Conservation (phyloP, 1,140 invertebrate species). For the Drosophila leontia region DNA sequence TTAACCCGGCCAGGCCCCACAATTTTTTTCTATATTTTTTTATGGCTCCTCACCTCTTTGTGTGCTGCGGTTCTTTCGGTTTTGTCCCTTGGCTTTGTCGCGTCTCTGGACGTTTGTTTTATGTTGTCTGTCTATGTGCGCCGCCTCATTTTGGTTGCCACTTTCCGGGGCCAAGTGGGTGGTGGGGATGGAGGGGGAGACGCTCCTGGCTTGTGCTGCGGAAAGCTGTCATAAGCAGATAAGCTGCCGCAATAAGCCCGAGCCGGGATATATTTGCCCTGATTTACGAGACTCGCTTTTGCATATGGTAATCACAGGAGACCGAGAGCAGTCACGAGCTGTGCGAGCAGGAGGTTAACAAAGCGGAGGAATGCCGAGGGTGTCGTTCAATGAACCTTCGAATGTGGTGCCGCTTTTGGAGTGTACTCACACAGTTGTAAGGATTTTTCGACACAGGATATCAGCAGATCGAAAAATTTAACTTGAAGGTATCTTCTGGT, state of each 20-base stretch:
- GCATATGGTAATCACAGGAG: slow-evolving; percentile 80
- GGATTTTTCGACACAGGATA: neutral
- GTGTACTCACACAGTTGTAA: neutral
- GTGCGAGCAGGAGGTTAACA: neutral
- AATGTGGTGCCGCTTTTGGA: neutral
- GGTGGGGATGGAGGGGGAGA: neutral
- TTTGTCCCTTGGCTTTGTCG: slow-evolving; percentile 74
- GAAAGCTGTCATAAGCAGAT: slow-evolving; percentile 85
- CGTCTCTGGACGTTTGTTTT: slow-evolving; percentile 77
- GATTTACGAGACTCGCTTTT: slow-evolving; percentile 84
- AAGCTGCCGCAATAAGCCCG: slow-evolving; percentile 84
- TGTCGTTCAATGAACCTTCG: slow-evolving; percentile 71
- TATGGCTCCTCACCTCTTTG: slow-evolving; percentile 45
- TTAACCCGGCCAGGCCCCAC: slow-evolving; percentile 25
- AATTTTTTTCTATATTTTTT: slow-evolving; percentile 47
- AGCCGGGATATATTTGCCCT: slow-evolving; percentile 83
- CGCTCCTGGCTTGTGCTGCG: slow-evolving; percentile 47
- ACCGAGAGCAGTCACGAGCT: slow-evolving; percentile 21
- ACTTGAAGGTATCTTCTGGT: neutral
- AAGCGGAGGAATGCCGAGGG: neutral
- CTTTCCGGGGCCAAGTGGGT: too few species aligned
- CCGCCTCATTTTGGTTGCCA: slow-evolving; percentile 54
- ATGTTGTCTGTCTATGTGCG: slow-evolving; percentile 75
- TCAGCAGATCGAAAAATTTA: neutral
- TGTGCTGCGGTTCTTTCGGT: slow-evolving; percentile 67